Evolutionary conservation across 2,113 vertebrate species (phyloP).

Genomic region (Poeciliopsis occidentalis): DNA sequence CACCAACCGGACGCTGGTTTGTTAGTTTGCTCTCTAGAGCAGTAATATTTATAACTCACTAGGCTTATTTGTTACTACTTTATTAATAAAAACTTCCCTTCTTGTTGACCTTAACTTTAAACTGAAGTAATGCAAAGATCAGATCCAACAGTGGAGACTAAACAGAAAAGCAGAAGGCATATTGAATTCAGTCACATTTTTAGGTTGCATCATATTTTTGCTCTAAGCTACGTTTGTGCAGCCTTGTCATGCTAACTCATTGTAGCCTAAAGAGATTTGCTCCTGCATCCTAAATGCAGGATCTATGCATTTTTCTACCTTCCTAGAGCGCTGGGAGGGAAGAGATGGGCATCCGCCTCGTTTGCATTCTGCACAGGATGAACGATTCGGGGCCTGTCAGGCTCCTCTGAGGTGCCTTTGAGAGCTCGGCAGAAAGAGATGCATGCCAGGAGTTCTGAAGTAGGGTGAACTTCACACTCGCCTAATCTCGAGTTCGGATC

Average conservation of each 20-base stretch:
- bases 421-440: conserved; percentile 60
- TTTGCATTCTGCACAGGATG: conserved; percentile 72
- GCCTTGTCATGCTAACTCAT: conserved; percentile 41
- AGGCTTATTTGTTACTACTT: background rate
- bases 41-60: conserved; percentile 19
- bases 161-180: background rate
- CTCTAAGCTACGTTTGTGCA: conserved; percentile 21
- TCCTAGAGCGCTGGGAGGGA: conserved; percentile 48
- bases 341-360: conserved; percentile 56
- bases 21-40: conserved; percentile 20
- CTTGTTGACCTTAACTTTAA: background rate
- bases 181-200: background rate
- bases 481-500: conserved; percentile 72
- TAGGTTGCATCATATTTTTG: conserved; percentile 25
- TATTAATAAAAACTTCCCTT: background rate
- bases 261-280: conserved; percentile 25
- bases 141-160: no score
- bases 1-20: conserved; percentile 28
- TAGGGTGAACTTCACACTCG: conserved; percentile 75
- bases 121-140: background rate
- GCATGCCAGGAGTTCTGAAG: conserved; percentile 66
- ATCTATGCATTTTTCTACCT: conserved; percentile 19
- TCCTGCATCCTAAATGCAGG: conserved; percentile 42
- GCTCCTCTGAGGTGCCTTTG: conserved; percentile 71
- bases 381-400: conserved; percentile 69